Evolutionary conservation across 2,113 vertebrate species (phyloP), one percentile per base, ranked within the genome.

Genomic region (Lepisosteus oculatus): DNA sequence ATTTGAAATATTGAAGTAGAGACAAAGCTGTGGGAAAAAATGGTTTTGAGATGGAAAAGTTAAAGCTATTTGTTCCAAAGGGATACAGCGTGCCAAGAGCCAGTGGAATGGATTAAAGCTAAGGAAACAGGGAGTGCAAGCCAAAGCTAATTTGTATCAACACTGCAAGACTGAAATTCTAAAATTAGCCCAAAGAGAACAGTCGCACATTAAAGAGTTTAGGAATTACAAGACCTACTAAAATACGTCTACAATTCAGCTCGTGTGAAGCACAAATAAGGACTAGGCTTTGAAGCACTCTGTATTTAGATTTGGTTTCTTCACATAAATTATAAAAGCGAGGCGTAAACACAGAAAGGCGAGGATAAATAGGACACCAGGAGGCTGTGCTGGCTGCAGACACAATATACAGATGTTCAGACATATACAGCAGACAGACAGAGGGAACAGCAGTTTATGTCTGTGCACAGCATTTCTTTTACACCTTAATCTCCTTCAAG

Each of bases 61-160:
- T 45, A 43, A 3, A 70, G 62, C 68, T 59, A 70, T 70, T 70
- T 70, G 68, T 43, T 70, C 4, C 68, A 61, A 61, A 61, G 54
- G 41, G 12, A 42, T 41, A 55, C 54, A 29, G 43, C 14, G 29
- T 57, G 55, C 68, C 68, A 61, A 70, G 42, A 70, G 43, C 51
- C 59, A 61, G 68, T 7, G 44, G 44, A 44, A 43, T 6, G n/a
- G 68, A 61, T 70, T 70, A 70, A 61, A 70, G 55, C 68, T 59
- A 45, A 59, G 55, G 68, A 70, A 61, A 70, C 54, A 13, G 15
- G n/a, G 68, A 61, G 67, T 14, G 61, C 68, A 44, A 59, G 68
- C 55, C 68, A 70, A 70, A 43, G 12, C 55, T 44, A 70, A 70
- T 70, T 69, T 70, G 68, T 70, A 41, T 12, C 68, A 70, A 70